phyloP scores from a whole-genome alignment of 2,113 vertebrate species.

The Speoplatyrhinus poulsoni region DNA sequence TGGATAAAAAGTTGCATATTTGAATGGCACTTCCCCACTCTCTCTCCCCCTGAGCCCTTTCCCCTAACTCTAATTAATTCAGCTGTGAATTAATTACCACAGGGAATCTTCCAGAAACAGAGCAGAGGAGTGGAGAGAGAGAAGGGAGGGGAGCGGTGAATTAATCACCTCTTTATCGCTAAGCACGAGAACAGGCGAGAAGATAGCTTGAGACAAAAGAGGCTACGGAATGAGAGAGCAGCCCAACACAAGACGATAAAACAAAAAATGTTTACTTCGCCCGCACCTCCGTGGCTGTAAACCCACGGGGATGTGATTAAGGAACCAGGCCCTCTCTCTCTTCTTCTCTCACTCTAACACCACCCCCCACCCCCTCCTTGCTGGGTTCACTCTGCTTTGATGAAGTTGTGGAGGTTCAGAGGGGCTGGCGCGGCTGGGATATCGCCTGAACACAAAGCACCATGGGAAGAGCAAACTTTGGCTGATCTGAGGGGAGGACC shows the following conservation, averaged over 20 bases:
- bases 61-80: slow-evolving; percentile 64
- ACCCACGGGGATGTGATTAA: slow-evolving; percentile 62
- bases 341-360: background rate
- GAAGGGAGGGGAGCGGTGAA: slow-evolving; percentile 50
- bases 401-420: slow-evolving; percentile 71
- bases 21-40: slow-evolving; percentile 2
- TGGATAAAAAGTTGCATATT: too few species aligned
- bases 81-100: slow-evolving; percentile 66
- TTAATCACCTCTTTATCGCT: slow-evolving; percentile 61
- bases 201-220: slow-evolving; percentile 54
- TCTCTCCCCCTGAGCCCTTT: slow-evolving; percentile 11
- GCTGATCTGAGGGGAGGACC: slow-evolving; percentile 39
- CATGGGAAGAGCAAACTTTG: slow-evolving; percentile 71
- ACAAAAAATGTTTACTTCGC: slow-evolving; percentile 72
- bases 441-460: slow-evolving; percentile 61
- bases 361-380: slow-evolving; percentile 29
- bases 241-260: slow-evolving; percentile 53
- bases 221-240: slow-evolving; percentile 58
- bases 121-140: slow-evolving; percentile 19
- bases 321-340: slow-evolving; percentile 44
- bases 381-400: slow-evolving; percentile 68
- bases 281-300: slow-evolving; percentile 65
- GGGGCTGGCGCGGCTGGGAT: slow-evolving; percentile 48
- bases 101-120: slow-evolving; percentile 61
- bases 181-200: slow-evolving; percentile 28